Base-by-base conservation (phyloP, 2,797 vertebrate genomes). In the Sebastiscus tertius region DNA sequence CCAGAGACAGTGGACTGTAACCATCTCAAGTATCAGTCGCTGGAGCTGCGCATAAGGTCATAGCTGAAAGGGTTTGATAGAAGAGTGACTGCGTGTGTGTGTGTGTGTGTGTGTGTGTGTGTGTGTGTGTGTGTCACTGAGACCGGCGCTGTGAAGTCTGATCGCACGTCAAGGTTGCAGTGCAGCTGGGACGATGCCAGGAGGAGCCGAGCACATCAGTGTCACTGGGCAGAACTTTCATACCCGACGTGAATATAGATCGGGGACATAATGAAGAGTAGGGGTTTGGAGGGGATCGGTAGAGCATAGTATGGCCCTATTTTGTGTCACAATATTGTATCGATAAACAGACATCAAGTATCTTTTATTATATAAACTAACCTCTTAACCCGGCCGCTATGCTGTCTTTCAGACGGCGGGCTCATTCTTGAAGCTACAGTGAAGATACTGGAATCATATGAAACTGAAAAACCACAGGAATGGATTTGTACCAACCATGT, bases 91-190 rank as follows among this genome's bases (percentile, higher is more conserved):
- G 61, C 2, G 1, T 46, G 66, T 46, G 60, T 18, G 18, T 60
- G 24, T 24, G 24, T 24, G 24, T 24, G 24, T 24, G 24, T 24
- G 24, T 24, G 60, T 18, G 8, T 60, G 72, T 71, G 24, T 24
- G 24, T 24, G 24, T 24, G 24, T 24, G 24, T 24, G 60, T 18
- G 8, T 60, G 72, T 71, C 56, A 58, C 29, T 27, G 54, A 73
- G 24, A 55, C 13, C 16, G 22, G 5, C 2, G 7, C 46, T 78
- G 36, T 77, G 24, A 65, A 79, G 75, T 86, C 83, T 77, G 67
- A 87, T 86, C 83, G 81, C 80, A 86, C 1, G 8, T 79, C 79
- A 81, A 82, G 83, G 83, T 84, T 64, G 72, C 55, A 69, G 49
- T 46, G 33, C 29, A 60, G 68, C 12, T 68, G 72, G 62, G 46